Percentiles rank a stretch among this genome's conserved stretches.
phyloP scores from a whole-genome alignment of 2,113 vertebrate genomes.

The Crocuta crocuta region DNA sequence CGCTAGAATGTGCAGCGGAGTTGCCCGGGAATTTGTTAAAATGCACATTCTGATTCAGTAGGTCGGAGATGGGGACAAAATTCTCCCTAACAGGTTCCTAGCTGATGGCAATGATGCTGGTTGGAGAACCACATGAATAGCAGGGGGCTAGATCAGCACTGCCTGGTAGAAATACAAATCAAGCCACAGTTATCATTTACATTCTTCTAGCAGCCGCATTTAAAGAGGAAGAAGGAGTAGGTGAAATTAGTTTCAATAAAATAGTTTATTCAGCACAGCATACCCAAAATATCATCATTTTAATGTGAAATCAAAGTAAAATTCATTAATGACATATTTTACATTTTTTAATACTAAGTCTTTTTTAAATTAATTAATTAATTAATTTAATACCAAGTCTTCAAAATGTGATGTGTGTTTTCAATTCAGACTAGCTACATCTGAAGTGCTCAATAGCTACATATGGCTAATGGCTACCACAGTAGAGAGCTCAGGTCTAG shows the following conservation, averaged over 20 bases:
- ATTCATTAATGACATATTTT: neutral
- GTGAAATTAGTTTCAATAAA: conserved; percentile 43
- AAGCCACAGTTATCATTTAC: neutral
- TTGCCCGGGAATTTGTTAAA: neutral
- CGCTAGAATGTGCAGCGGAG: neutral
- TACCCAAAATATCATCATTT: neutral
- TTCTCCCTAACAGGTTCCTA: neutral
- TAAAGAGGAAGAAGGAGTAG: neutral
- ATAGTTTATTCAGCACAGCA: neutral
- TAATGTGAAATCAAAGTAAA: neutral
- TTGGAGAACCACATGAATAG: neutral
- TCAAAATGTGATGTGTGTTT: conserved; percentile 7
- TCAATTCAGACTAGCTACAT: neutral
- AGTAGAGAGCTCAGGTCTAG: rapidly evolving
- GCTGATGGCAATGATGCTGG: neutral
- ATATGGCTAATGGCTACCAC: neutral
- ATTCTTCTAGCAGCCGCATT: neutral
- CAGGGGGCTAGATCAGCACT: neutral
- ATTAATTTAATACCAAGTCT: neutral
- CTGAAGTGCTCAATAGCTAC: neutral
- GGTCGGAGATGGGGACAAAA: neutral
- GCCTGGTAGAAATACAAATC: neutral
- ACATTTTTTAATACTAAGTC: neutral
- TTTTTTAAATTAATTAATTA: too few relatives aligned
- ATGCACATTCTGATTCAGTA: neutral